Conservation (phyloP, 2,113 vertebrate species). For the Ursus arctos region DNA sequence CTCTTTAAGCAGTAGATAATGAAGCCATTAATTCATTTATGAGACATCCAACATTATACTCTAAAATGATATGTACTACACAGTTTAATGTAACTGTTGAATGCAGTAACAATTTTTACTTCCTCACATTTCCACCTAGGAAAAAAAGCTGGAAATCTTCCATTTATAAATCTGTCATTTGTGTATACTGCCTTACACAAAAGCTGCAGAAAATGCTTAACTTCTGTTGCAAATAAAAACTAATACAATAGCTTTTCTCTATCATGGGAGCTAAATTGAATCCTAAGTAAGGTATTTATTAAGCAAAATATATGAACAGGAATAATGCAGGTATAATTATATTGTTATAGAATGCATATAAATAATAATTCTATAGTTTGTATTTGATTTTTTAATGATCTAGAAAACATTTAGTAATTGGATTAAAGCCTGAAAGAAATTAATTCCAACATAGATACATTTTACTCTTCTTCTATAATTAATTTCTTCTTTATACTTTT, state of each 20-base stretch:
- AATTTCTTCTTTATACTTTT: neutral
- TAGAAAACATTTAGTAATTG: neutral
- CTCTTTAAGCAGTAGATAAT: neutral
- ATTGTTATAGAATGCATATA: neutral
- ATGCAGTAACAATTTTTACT: neutral
- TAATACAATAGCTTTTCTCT: neutral
- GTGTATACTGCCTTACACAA: neutral
- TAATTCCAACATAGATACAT: neutral
- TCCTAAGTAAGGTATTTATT: neutral
- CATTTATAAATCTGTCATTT: neutral
- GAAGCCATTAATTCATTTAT: neutral
- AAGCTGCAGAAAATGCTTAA: neutral
- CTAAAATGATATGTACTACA: neutral
- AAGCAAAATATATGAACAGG: neutral
- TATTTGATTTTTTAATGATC: neutral
- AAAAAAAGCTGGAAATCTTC: neutral
- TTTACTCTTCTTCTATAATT: slow-evolving; percentile 14
- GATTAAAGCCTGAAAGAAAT: neutral
- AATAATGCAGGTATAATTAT: neutral
- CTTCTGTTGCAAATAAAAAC: neutral
- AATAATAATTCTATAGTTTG: neutral
- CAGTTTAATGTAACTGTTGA: neutral
- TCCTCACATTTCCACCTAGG: neutral
- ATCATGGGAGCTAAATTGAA: neutral
- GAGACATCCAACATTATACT: neutral